Base-by-base conservation (phyloP, 64 coral and sea anemone genomes). In the Pocillopora damicornis region DNA sequence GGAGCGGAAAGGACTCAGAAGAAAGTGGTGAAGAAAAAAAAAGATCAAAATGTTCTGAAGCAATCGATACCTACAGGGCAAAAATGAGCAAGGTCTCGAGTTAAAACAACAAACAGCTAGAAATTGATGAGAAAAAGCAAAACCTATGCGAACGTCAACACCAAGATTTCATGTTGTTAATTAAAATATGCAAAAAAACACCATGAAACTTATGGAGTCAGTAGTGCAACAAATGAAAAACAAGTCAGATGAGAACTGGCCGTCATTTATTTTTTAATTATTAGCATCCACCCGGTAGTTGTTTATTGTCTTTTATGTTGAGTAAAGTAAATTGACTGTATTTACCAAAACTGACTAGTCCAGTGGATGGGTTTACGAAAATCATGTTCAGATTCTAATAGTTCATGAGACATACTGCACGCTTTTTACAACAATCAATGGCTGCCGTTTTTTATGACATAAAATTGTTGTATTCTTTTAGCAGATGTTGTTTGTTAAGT, bases 11-110 rank as follows among this genome's bases (percentile, higher is more conserved):
- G 15, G 86, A 87, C 76, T 75, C 69, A 73, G 86, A 87, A 75
- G 86, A 87, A 36, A 87, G 86, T 75, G 65, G 59, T 30, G 30
- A 30, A 30, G 30, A 30, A 30, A 30, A 30, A 83, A 73, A 58
- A 86, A 86, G 64, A 86, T 86, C 64, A 86, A 86, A 73, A 73
- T 86, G 83, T 68, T 86, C 83, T 15, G 83, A 71, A 16, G 64
- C 30, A 59, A 73, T 86, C 45, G 63, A 86, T 86, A 86, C 16
- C 83, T 86, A 86, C 83, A 86, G 64, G 83, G 30, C 34, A 86
- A 86, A 86, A 86, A 63, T 73, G 83, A 86, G 66, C 64, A 86
- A 86, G 83, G 38, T 63, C 62, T 86, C 18, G 83, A 86, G 30
- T 56, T 86, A 73, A 86, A 86, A 73, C 66, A 34, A 86, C 30